Evolutionary conservation across 1,140 invertebrate species (phyloP), one percentile per base, ranked within the genome.

Genomic region (Cyrtorhinus lividipennis): DNA sequence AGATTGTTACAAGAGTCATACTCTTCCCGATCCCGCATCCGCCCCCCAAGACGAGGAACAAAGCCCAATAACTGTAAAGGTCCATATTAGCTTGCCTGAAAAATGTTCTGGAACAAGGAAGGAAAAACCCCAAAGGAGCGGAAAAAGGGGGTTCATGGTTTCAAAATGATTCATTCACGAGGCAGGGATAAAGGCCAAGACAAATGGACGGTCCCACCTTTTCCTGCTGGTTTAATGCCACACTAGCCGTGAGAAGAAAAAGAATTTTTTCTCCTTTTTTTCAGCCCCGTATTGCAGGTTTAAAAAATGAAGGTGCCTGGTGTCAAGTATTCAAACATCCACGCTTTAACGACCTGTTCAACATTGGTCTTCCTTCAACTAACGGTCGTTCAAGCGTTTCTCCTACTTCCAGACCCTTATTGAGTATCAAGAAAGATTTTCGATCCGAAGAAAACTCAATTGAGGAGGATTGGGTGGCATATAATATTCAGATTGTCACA

Each of bases 81-180:
- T 20, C 48, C 48, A 20, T 53, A 53, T 53, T 53, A 53, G 48
- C 48, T 53, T 22, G 48, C 48, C 48, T 53, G 48, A 53, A 53
- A 53, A 53, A 53, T 53, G 48, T 53, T 53, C 10, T 53, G 48
- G 48, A 53, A 22, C 48, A 22, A 22, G 48, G 18, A 15, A 53
- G 20, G 48, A 53, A 53, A 53, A 53, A 53, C 10, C 48, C 48
- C 48, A 8, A 20, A 8, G 48, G 48, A 53, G 18, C n/a, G 12
- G 48, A 22, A 53, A 53, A 53, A 20, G 48, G 48, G 8, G 48
- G 48, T 53, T 53, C 48, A 53, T 53, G 48, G 48, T 53, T 53
- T 53, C 48, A 53, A 53, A 53, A 53, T 53, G 48, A 53, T 53
- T 53, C 48, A 53, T 53, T 53, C 48, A 53, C 48, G 48, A 53